Evolutionary conservation across 2,888 invertebrate genomes (phyloP).

Genomic region (Macropis europaea): DNA sequence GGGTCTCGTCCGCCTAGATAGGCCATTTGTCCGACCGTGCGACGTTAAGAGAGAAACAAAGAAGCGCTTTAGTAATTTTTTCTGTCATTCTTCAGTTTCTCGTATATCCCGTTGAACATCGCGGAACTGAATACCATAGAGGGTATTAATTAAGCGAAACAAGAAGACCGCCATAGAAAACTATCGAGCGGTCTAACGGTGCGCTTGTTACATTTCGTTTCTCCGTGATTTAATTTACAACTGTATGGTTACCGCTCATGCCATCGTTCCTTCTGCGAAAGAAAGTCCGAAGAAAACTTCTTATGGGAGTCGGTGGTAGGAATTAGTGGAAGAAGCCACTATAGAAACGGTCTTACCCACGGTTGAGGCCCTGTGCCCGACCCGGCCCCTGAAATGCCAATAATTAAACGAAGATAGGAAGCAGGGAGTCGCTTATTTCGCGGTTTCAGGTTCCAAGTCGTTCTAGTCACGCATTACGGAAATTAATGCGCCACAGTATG

Average conservation of each 20-base stretch:
- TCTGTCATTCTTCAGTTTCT: too few species aligned
- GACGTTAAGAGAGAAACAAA: too few species aligned
- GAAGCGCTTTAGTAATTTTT: neutral
- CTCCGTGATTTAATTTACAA: constrained; percentile 11
- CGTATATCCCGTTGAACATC: neutral
- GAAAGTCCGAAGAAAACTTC: constrained; percentile 11
- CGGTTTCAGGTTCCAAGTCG: constrained; percentile 53
- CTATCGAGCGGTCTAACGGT: neutral
- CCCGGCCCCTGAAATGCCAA: constrained; percentile 46
- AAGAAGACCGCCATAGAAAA: neutral
- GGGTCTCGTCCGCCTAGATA: too few species aligned
- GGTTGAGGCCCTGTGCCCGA: constrained; percentile 20
- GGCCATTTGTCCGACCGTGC: too few species aligned
- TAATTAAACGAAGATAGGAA: constrained; percentile 58
- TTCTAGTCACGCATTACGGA: constrained; percentile 51
- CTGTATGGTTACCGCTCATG: neutral
- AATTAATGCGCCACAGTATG: constrained; percentile 56
- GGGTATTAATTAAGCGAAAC: neutral
- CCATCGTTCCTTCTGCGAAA: constrained; percentile 12
- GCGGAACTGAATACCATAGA: neutral
- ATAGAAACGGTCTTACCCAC: constrained; percentile 48
- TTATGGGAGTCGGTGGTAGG: constrained; percentile 23
- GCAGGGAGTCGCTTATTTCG: constrained; percentile 58
- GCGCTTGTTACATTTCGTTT: constrained; percentile 1
- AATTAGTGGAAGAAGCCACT: constrained; percentile 15